A percentile compares a stretch with the other conserved stretches of the same genome.
phyloP scores from a whole-genome alignment of 2,113 vertebrate genomes.

The Phalacrocorax brasilianus region DNA sequence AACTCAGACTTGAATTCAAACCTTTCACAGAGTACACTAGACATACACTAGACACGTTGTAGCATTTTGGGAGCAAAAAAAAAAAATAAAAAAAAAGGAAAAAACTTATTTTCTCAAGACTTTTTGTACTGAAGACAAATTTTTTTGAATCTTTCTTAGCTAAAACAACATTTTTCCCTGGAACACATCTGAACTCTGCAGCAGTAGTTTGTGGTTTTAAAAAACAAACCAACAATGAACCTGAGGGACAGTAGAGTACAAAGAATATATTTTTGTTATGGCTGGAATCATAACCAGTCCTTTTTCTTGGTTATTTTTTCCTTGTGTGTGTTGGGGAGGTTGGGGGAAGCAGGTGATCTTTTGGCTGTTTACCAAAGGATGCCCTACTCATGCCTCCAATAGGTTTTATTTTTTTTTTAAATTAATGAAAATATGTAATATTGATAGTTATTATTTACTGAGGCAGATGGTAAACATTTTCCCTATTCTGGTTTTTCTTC shows the following conservation, averaged over 20 bases:
- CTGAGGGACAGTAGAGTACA: conserved; percentile 88
- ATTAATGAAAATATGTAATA: conserved; percentile 88
- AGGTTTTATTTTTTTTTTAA: conserved; percentile 83
- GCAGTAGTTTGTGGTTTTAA: conserved; percentile 77
- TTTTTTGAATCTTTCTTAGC: conserved; percentile 85
- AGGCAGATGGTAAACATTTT: conserved; percentile 82
- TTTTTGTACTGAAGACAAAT: conserved; percentile 84
- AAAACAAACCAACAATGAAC: conserved; percentile 70
- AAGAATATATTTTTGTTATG: conserved; percentile 98
- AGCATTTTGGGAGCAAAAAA: conserved; percentile 91
- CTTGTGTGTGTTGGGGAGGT: conserved; percentile 72
- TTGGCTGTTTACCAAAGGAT: conserved; percentile 55
- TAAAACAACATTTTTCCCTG: conserved; percentile 83
- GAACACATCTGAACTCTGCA: conserved; percentile 79
- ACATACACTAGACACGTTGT: conserved; percentile 89
- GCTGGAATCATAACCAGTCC: conserved; percentile 70
- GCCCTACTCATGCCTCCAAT: conserved; percentile 72
- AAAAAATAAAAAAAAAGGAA: conserved; percentile 48
- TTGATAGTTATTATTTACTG: conserved; percentile 86
- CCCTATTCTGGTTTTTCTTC: conserved; percentile 80
- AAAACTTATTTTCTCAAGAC: conserved; percentile 88
- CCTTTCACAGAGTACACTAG: conserved; percentile 93
- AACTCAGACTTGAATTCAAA: conserved; percentile 92
- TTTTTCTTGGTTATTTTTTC: conserved; percentile 50
- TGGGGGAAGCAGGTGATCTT: not conserved